These are phyloP conservation scores for Aphaenogaster floridana DNA, from an alignment of 1,140 invertebrate species.

Conservation along the genomic window DNA sequence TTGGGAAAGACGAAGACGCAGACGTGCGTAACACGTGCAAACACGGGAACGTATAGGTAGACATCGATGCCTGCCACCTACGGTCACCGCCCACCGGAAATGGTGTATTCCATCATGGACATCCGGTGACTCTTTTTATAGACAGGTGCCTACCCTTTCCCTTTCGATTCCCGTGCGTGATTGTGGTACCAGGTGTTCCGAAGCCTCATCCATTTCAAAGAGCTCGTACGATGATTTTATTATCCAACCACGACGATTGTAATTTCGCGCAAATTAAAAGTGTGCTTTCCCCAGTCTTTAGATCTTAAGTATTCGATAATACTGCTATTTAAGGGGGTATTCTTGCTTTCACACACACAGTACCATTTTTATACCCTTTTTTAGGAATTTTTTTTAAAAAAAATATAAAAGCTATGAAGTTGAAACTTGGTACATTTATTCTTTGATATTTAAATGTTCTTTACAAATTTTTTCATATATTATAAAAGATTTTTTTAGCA, in stretches of 20 bases:
- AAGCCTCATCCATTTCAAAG: background rate
- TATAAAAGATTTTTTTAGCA: no score
- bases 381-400: no score
- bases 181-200: slow-evolving; percentile 7
- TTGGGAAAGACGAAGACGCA: background rate
- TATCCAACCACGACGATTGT: background rate
- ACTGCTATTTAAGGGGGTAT: background rate
- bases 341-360: no score
- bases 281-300: background rate
- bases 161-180: slow-evolving; percentile 65
- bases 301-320: background rate
- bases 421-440: no score
- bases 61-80: slow-evolving; percentile 66
- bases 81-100: slow-evolving; percentile 76
- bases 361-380: no score
- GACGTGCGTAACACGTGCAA: slow-evolving; percentile 49
- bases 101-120: slow-evolving; percentile 75
- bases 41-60: slow-evolving; percentile 28
- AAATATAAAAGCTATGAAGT: no score
- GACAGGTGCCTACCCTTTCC: slow-evolving; percentile 73
- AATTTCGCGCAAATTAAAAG: background rate
- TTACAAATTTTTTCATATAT: no score
- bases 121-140: slow-evolving; percentile 82
- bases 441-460: no score
- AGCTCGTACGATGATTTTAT: background rate